Evolutionary conservation across 2,888 invertebrate species (phyloP).

Genomic region (Nemotelus pantherinus): DNA sequence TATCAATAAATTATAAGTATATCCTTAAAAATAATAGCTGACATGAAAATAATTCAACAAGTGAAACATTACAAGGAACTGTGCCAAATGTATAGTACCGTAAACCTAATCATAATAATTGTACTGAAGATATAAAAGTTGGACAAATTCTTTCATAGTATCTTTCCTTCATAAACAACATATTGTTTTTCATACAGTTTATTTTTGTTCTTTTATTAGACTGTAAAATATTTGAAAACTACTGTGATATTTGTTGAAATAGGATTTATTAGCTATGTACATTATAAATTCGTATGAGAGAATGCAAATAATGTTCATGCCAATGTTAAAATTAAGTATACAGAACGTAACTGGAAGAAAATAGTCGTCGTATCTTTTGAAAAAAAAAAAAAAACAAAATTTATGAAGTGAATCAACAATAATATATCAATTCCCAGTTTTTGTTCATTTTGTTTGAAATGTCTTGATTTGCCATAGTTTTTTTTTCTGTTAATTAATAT

Average conservation of each 20-base stretch:
- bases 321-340: constrained; percentile 4
- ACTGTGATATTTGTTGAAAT: constrained; percentile 41
- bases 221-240: constrained; percentile 39
- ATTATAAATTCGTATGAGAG: not conserved
- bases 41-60: constrained; percentile 51
- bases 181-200: constrained; percentile 1
- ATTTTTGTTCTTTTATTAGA: not conserved
- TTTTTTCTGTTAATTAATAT: no score
- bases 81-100: constrained; percentile 40
- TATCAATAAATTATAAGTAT: constrained; percentile 22
- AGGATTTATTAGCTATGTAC: not conserved
- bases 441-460: no score
- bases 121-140: not conserved
- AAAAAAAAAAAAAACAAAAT: no score
- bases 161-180: constrained; percentile 8
- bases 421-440: no score
- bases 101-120: constrained; percentile 8
- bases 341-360: not conserved
- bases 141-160: not conserved
- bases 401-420: no score
- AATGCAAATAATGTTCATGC: constrained; percentile 26
- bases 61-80: constrained; percentile 13
- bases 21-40: constrained; percentile 45
- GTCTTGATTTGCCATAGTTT: no score
- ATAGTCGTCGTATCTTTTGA: no score